Base-by-base conservation (phyloP, 2,888 invertebrate species). In the Eumerus sabulonum region DNA sequence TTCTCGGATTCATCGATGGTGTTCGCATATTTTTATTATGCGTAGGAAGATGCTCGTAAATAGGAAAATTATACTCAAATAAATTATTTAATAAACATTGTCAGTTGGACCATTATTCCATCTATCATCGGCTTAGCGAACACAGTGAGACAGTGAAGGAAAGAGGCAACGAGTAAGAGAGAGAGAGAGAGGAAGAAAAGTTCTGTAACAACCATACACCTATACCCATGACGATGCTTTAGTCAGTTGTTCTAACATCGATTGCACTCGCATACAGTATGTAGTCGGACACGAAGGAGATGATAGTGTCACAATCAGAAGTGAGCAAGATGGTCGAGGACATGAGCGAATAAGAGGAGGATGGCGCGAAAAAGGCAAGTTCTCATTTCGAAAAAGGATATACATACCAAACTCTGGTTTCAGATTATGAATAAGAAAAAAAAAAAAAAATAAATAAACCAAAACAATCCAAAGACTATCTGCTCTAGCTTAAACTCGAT, bases 341-440 rank as follows among this genome's bases (percentile, higher is more conserved):
- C n/a, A 40, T 57, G 40, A 50, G 38, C 48, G 62, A 59, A 68
- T 47, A 63, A 63, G 79, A 79, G 53, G 51, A 79, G 74, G 79
- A 79, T 70, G 79, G 79, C 68, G 74, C 79, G 68, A 48, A 79
- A 73, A 68, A 64, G 54, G 66, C 74, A 48, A 13, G 54, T 64
- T 77, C 68, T 70, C 68, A 68, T 79, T n/a, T 74, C 79, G 44
- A 60, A 74, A 70, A 74, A 74, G 73, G 79, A 74, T 74, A 74
- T 66, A 76, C 71, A 70, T 64, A 76, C 57, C 16, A 71, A 70
- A 70, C 16, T 16, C 19, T n/a, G 2, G 17, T 59, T 48, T 48
- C 59, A 47, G 27, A 7, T 27, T 27, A 4, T 27, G 7, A 27
- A 40, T 3, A n/a, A n/a, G 3, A 40, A 36, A 36, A 36, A 5